Base-by-base conservation (phyloP, 2,113 vertebrate genomes). In the Sphaerodactylus townsendi region DNA sequence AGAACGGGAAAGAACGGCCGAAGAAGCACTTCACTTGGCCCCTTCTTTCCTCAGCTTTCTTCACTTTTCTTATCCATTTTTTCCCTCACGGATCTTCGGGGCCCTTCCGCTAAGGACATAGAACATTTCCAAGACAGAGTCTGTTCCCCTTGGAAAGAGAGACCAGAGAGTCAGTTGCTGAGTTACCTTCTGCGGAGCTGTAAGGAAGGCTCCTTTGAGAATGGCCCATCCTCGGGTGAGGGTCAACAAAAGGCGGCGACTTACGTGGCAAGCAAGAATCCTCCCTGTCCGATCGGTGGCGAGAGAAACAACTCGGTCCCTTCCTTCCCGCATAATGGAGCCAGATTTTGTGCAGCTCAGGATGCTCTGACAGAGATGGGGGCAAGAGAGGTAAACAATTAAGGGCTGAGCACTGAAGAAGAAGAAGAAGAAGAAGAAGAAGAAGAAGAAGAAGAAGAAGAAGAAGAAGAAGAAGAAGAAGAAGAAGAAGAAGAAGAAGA, bases 31-130 rank as follows among this genome's bases (percentile, higher is more conserved):
- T 79, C 98, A 97, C 88, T 97, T 59, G 97, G 97, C 93, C 97
- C 98, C 94, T 98, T 99, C 87, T 94, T 97, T 73, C n/a, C n/a
- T n/a, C n/a, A n/a, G 97, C 98, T 93, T 97, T 99, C 91, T 98
- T 99, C 85, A 95, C n/a, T 79, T 94, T 98, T 99, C 93, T 95
- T 98, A 41, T 95, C 96, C 95, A 98, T 96, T 91, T 96, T 98
- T n/a, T n/a, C n/a, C n/a, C 92, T 94, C 97, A 88, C 93, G 90
- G 86, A 98, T 85, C 87, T 99, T n/a, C n/a, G n/a, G n/a, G n/a
- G n/a, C 98, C 1, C 96, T 95, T 85, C 97, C 94, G n/a, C 97
- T 96, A 93, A 98, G 96, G 50, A 99, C 92, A 39, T 91, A 94
- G 92, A 99, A 99, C 33, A 99, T 92, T 94, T 99, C 99, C 89